Percentiles rank a stretch among this genome's conserved stretches.
phyloP scores from a whole-genome alignment of 2,797 vertebrate species.

The Malurus splendens region DNA sequence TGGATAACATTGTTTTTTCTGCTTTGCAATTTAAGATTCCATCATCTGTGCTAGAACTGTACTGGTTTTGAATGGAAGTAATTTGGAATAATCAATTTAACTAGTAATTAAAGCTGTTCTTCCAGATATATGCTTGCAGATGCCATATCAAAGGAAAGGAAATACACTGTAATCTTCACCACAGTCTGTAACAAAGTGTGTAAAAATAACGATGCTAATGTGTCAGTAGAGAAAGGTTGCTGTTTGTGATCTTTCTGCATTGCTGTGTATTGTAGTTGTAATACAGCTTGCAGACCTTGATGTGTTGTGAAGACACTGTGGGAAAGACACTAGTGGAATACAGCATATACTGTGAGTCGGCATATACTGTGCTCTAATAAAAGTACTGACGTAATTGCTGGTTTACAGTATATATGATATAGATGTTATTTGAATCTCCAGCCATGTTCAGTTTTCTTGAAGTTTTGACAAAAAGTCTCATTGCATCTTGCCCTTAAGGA shows the following conservation, averaged over 20 bases:
- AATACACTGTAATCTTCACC: background rate
- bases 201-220: background rate
- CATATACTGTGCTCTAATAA: background rate
- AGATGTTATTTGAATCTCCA: background rate
- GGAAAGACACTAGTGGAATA: background rate
- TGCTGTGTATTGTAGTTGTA: background rate
- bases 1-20: background rate
- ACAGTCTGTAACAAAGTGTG: background rate
- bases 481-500: background rate
- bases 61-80: background rate
- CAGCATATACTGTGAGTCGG: background rate
- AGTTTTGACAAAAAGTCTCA: background rate
- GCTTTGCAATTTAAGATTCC: background rate
- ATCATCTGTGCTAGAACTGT: background rate
- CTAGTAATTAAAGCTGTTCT: conserved; percentile 9
- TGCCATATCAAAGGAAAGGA: background rate
- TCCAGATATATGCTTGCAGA: background rate
- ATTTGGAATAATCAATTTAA: background rate
- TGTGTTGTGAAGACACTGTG: background rate
- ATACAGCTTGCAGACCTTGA: background rate
- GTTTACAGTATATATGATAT: background rate
- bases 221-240: background rate
- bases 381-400: background rate
- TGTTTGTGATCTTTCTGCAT: background rate
- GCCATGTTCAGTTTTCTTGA: background rate